Conservation (phyloP, 2,797 vertebrate genomes). For the Botia kubotai region DNA sequence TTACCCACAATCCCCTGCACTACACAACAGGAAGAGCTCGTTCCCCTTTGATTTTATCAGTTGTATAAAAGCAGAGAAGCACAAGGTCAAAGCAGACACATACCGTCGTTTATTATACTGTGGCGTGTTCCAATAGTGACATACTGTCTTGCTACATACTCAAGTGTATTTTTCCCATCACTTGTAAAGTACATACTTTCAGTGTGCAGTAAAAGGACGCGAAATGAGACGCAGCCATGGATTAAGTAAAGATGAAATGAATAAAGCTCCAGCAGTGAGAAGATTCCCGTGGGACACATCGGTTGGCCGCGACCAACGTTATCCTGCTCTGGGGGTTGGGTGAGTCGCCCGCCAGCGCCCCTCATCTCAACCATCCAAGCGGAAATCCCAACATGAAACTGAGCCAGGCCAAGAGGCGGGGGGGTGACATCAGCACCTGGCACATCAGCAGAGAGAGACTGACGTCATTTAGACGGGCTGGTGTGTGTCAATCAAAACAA, state of each 20-base stretch:
- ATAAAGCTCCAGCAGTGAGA: not conserved
- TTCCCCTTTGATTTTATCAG: not conserved
- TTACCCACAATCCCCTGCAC: too few relatives aligned
- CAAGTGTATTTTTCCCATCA: slow-evolving; percentile 1
- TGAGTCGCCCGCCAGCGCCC: slow-evolving; percentile 69
- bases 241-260: not conserved
- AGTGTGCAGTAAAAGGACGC: not conserved
- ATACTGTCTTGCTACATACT: too few relatives aligned
- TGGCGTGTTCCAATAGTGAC: not conserved
- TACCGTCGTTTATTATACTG: not conserved
- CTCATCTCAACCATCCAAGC: slow-evolving; percentile 69
- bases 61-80: not conserved
- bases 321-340: not conserved
- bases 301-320: not conserved
- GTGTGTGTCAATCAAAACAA: slow-evolving; percentile 69
- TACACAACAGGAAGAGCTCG: too few relatives aligned
- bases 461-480: slow-evolving; percentile 75
- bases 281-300: not conserved
- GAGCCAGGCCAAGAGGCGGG: slow-evolving; percentile 59
- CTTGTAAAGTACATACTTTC: not conserved
- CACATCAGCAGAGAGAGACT: slow-evolving; percentile 61
- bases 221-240: not conserved
- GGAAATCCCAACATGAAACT: slow-evolving; percentile 80
- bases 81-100: not conserved
- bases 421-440: slow-evolving; percentile 80